Percentiles rank a stretch among this genome's conserved stretches.
Evolutionary conservation across 2,888 invertebrate species (phyloP).

Genomic region (Lordiphosa fenestrarum): DNA sequence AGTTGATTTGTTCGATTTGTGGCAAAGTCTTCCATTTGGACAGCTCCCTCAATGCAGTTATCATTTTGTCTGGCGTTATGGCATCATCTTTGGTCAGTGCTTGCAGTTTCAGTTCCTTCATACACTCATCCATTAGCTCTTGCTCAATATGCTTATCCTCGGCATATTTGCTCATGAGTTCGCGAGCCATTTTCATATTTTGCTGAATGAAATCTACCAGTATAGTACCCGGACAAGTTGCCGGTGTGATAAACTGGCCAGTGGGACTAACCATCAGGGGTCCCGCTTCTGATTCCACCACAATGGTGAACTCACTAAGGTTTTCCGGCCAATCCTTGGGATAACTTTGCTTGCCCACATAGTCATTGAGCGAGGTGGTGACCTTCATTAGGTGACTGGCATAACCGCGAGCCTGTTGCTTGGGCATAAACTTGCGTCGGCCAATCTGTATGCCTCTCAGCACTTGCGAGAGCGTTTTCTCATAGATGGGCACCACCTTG

Average conservation of each 20-base stretch:
- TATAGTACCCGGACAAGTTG: constrained; percentile 93
- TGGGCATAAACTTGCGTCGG: constrained; percentile 94
- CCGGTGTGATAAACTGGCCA: constrained; percentile 95
- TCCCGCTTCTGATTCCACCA: constrained; percentile 89
- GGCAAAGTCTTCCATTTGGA: constrained; percentile 81
- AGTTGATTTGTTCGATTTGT: constrained; percentile 83
- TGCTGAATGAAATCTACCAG: constrained; percentile 91
- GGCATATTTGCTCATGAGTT: constrained; percentile 82
- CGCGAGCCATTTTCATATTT: constrained; percentile 87
- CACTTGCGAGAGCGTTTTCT: constrained; percentile 91
- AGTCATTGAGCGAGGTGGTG: constrained; percentile 91
- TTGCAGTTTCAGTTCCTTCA: constrained; percentile 85
- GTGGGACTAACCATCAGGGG: constrained; percentile 96
- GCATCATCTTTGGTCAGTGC: constrained; percentile 94
- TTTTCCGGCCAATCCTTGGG: constrained; percentile 87
- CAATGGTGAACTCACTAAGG: constrained; percentile 86
- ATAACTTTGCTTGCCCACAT: constrained; percentile 84
- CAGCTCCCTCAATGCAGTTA: constrained; percentile 88
- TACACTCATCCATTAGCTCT: constrained; percentile 85
- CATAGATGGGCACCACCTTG: constrained; percentile 89
- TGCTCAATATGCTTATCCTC: constrained; percentile 90
- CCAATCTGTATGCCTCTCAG: constrained; percentile 91
- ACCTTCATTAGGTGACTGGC: constrained; percentile 91
- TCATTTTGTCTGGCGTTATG: constrained; percentile 94
- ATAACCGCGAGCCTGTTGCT: constrained; percentile 92